Evolutionary conservation across 2,113 vertebrate species (phyloP), one percentile per base, ranked within the genome.

Genomic region (Callithrix jacchus): DNA sequence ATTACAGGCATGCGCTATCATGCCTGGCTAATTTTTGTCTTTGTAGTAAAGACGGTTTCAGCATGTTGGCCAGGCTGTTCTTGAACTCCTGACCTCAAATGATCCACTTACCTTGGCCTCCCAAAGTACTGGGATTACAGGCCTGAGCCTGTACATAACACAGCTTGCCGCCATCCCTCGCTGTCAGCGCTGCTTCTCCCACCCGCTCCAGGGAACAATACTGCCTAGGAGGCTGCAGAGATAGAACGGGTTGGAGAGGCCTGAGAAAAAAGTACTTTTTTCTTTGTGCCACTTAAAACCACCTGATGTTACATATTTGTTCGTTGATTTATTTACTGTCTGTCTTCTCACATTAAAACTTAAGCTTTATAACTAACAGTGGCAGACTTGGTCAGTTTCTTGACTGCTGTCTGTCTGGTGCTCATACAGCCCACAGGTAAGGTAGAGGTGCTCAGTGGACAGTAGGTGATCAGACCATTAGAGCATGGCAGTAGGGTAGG

Each of bases 111-210:
- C 61, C 27, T 64, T 30, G 30, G 5, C 61, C 27, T 64, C 61
- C 61, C 27, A 64, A 32, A 64, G 27, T 64, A 13, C 61, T 64
- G 61, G 27, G 61, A 30, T 64, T 64, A 64, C 27, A 30, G 61
- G 27, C 6, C 11, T 64, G 27, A 64, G 61, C 61, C 61, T n/a
- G n/a, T 98, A 96, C 3, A 20, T 97, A 96, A 97, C 56, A 61
- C 56, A 21, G 20, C 73, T 71, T 73, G 64, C 66, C 89, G 80
- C 86, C 56, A 79, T 64, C 68, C 42, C 87, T 58, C 27, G 54
- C 54, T 79, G 73, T 83, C 82, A 90, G 95, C 52, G 42, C 79
- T 6, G 40, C 58, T 86, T 88, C 90, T 83, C 23, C 40, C 87
- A 64, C 47, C 73, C 3, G 0, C 80, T 16, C 95, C 61, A 79